Conservation (phyloP, 2,888 invertebrate genomes). For the Hypena proboscidalis region DNA sequence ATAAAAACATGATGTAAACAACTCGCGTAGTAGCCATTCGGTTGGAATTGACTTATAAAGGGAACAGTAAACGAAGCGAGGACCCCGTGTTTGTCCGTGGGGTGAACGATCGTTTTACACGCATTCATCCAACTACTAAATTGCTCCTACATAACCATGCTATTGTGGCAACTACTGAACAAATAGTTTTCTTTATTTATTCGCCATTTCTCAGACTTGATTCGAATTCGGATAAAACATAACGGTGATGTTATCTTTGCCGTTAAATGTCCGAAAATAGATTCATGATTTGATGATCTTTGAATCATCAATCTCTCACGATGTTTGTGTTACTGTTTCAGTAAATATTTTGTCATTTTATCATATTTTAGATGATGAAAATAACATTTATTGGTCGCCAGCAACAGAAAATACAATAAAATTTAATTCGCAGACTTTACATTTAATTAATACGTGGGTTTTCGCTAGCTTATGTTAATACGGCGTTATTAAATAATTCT, state of each 20-base stretch:
- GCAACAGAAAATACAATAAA: too few relatives aligned
- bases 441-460: slow-evolving; percentile 14
- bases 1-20: slow-evolving; percentile 52
- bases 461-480: slow-evolving; percentile 30
- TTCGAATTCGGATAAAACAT: too few relatives aligned
- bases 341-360: too few relatives aligned
- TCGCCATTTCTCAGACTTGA: too few relatives aligned
- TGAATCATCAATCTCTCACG: too few relatives aligned
- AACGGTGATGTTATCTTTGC: too few relatives aligned
- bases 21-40: slow-evolving; percentile 50
- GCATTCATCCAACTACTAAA: slow-evolving; percentile 43
- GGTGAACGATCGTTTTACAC: slow-evolving; percentile 50
- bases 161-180: slow-evolving; percentile 14
- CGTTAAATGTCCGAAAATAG: too few relatives aligned
- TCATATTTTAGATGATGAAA: too few relatives aligned
- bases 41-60: slow-evolving; percentile 55
- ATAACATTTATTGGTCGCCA: too few relatives aligned
- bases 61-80: slow-evolving; percentile 44
- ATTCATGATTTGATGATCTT: too few relatives aligned
- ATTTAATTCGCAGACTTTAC: not conserved
- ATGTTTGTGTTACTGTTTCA: too few relatives aligned
- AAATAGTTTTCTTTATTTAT: not conserved
- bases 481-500: slow-evolving; percentile 26
- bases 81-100: slow-evolving; percentile 45
- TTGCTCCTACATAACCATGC: slow-evolving; percentile 36